A percentile compares a stretch with the other conserved stretches of the same genome.
phyloP scores from a whole-genome alignment of 1,140 invertebrate genomes.

The Lordiphosa clarofinis region DNA sequence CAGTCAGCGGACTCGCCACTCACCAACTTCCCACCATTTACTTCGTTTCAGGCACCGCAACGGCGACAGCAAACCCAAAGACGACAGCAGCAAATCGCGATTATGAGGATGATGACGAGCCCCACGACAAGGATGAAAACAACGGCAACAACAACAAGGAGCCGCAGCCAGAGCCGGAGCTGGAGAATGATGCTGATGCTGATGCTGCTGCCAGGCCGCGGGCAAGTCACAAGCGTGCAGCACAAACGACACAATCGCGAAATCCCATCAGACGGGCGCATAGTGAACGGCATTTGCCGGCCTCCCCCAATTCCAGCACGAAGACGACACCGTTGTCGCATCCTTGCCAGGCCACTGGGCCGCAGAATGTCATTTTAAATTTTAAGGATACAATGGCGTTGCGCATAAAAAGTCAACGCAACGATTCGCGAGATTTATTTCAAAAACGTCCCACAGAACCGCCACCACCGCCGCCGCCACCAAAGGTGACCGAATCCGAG shows the following conservation, averaged over 20 bases:
- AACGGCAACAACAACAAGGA: conserved; percentile 10
- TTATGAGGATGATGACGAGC: conserved; percentile 54
- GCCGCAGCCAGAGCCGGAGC: conserved; percentile 4
- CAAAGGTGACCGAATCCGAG: conserved; percentile 1
- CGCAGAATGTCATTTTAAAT: conserved; percentile 79
- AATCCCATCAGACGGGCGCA: conserved; percentile 79
- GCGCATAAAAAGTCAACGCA: conserved; percentile 83
- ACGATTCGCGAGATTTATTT: conserved; percentile 83
- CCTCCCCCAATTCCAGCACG: conserved; percentile 27
- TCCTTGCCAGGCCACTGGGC: conserved; percentile 17
- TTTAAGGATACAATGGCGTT: conserved; percentile 90
- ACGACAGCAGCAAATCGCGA: conserved; percentile 50
- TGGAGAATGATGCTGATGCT: conserved; percentile 7
- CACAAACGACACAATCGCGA: conserved; percentile 78
- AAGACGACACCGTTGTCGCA: conserved; percentile 8
- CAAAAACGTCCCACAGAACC: conserved; percentile 76
- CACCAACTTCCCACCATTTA: background rate
- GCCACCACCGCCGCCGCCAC: conserved; percentile 76
- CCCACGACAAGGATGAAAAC: conserved; percentile 27
- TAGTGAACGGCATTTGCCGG: conserved; percentile 72
- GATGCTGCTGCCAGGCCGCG: conserved; percentile 47
- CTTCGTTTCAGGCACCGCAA: conserved; percentile 1
- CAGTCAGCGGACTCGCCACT: conserved; percentile 6
- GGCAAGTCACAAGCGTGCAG: conserved; percentile 69
- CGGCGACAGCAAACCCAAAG: conserved; percentile 20